These are phyloP conservation scores for Catharus bicknelli DNA, from an alignment of 2,113 vertebrate species.

Conservation along the genomic window DNA sequence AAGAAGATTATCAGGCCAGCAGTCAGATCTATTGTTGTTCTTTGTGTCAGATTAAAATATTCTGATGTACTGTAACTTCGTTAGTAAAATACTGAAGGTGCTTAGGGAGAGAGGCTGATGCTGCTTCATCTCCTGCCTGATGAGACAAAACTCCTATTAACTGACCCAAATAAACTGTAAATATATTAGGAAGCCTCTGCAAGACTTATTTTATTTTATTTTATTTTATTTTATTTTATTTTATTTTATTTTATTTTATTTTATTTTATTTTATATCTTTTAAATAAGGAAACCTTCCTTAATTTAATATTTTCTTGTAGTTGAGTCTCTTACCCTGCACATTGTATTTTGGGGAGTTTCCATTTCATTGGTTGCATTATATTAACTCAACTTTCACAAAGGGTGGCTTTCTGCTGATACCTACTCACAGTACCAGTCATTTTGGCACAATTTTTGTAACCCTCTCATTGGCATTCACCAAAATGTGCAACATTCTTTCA, in stretches of 20 bases:
- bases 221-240: neutral
- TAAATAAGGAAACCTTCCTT: neutral
- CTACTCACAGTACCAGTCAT: slow-evolving; percentile 7
- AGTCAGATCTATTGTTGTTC: slow-evolving; percentile 79
- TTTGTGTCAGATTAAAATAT: slow-evolving; percentile 84
- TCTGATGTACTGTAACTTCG: slow-evolving; percentile 73
- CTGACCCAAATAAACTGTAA: slow-evolving; percentile 62
- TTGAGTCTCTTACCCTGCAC: neutral
- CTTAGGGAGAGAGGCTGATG: slow-evolving; percentile 51
- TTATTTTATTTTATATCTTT: neutral
- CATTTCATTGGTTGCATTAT: neutral
- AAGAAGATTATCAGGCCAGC: slow-evolving; percentile 79
- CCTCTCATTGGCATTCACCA: slow-evolving; percentile 59
- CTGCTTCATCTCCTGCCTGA: slow-evolving; percentile 40
- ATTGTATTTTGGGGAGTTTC: neutral
- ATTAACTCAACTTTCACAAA: neutral
- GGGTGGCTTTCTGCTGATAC: slow-evolving; percentile 16
- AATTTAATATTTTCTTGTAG: neutral
- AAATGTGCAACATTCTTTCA: slow-evolving; percentile 56
- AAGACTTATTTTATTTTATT: neutral
- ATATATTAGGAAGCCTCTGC: slow-evolving; percentile 14
- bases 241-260: neutral
- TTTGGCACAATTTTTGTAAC: slow-evolving; percentile 22
- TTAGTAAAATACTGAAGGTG: slow-evolving; percentile 72
- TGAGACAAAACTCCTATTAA: slow-evolving; percentile 67